Conservation (phyloP, 2,888 invertebrate genomes). For the Bedellia somnulentella region DNA sequence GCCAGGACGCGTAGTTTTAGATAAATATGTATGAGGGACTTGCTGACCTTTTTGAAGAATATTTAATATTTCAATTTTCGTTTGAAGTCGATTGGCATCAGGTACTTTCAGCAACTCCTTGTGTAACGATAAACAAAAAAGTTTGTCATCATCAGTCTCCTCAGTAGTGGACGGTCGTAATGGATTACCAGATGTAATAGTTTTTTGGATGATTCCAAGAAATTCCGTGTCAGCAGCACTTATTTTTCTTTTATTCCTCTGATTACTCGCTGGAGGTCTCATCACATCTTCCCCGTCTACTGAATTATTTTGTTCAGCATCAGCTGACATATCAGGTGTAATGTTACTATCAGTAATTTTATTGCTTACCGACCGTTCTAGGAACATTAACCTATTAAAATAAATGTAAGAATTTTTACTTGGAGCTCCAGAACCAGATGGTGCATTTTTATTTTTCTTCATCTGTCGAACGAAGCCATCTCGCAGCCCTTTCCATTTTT, state of each 20-base stretch:
- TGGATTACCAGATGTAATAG: background rate
- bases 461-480: conserved; percentile 3
- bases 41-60: no score
- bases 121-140: background rate
- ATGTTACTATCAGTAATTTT: no score
- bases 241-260: background rate
- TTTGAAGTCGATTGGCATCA: background rate
- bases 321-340: no score
- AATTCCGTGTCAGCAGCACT: background rate
- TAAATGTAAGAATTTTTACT: no score
- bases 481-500: conserved; percentile 5
- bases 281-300: no score
- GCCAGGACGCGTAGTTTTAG: no score
- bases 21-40: no score
- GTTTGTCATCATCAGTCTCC: background rate
- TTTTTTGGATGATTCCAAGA: background rate
- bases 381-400: no score
- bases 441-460: conserved; percentile 4
- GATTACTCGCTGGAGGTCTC: no score
- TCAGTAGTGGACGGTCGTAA: background rate
- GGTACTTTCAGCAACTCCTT: background rate
- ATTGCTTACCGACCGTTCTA: no score
- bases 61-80: background rate
- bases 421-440: no score
- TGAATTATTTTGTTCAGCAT: no score